phyloP scores from a whole-genome alignment of 2,888 invertebrate species.

The Monoplex corrugatus region DNA sequence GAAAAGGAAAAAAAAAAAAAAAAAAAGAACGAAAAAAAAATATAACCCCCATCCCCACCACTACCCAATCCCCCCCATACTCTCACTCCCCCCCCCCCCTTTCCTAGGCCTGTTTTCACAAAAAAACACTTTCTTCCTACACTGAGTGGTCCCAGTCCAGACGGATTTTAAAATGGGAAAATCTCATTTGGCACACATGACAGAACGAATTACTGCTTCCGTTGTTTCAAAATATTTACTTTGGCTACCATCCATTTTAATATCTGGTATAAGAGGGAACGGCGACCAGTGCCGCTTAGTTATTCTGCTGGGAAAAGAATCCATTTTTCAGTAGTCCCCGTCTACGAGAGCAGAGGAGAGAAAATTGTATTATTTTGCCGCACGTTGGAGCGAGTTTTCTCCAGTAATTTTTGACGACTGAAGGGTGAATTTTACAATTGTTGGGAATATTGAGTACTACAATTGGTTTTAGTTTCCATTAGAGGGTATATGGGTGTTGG shows the following conservation, averaged over 20 bases:
- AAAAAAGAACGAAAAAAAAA: background rate
- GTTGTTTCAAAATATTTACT: constrained; percentile 38
- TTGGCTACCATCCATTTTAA: constrained; percentile 40
- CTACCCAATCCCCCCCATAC: background rate
- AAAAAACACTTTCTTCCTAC: background rate
- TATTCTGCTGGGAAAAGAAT: constrained; percentile 10
- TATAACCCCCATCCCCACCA: background rate
- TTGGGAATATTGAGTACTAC: background rate
- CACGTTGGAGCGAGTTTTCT: background rate
- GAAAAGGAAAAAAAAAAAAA: too few relatives aligned
- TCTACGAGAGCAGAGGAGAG: too few relatives aligned
- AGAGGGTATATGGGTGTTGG: background rate
- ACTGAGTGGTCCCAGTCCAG: background rate
- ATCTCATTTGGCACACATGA: constrained; percentile 38
- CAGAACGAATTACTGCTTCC: constrained; percentile 36
- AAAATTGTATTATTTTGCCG: constrained; percentile 30
- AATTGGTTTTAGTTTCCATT: background rate
- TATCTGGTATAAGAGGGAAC: constrained; percentile 4
- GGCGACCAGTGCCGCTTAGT: background rate
- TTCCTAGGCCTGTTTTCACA: constrained; percentile 1
- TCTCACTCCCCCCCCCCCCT: background rate
- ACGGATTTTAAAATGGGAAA: constrained; percentile 29
- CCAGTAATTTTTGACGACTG: background rate
- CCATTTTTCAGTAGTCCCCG: constrained; percentile 1
- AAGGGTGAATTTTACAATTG: constrained; percentile 16